Evolutionary conservation across 2,888 invertebrate genomes (phyloP), one percentile per base, ranked within the genome.

Genomic region (Leucophenga maculata): DNA sequence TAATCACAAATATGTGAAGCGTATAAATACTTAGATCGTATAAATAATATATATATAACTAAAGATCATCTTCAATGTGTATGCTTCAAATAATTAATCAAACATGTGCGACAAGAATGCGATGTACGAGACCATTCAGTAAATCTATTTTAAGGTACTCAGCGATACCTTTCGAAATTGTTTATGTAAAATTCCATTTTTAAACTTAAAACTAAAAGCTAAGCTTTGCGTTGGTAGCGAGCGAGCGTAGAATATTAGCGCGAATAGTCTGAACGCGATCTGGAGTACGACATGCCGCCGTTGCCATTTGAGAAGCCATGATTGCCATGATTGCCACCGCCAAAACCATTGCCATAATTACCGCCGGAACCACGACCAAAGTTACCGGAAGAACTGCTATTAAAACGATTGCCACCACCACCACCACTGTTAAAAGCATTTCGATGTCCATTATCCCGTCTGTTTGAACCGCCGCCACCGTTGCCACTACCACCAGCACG

Each of bases 401-500:
- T 67, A 31, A 69, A 71, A 32, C 71, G 68, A 11, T 71, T 73
- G 48, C 72, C 67, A n/a, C 72, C 72, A 16, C 68, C 60, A 16
- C 65, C 64, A 39, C 75, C 70, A 9, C 72, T 71, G 4, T 76
- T 74, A 1, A 72, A 72, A 16, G 74, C 68, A 55, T 72, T 65
- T 13, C 18, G n/a, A 8, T 18, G 16, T n/a, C 50, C 57, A 57
- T 57, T 31, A n/a, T 14, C 1, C 11, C 65, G 48, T 74, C 70
- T 6, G 71, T 70, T 50, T 16, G n/a, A 16, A 16, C 18, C 6
- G 0, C 74, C 77, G 0, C 71, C 69, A 6, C 71, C 68, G 18
- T 72, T 74, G 4, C 74, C 68, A 26, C 72, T 67, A 9, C 70
- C 71, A 22, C 78, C 77, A 6, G 77, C 76, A 14, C 77, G 72